phyloP scores from a whole-genome alignment of 2,113 vertebrate species.

The Apodemus speciosus region DNA sequence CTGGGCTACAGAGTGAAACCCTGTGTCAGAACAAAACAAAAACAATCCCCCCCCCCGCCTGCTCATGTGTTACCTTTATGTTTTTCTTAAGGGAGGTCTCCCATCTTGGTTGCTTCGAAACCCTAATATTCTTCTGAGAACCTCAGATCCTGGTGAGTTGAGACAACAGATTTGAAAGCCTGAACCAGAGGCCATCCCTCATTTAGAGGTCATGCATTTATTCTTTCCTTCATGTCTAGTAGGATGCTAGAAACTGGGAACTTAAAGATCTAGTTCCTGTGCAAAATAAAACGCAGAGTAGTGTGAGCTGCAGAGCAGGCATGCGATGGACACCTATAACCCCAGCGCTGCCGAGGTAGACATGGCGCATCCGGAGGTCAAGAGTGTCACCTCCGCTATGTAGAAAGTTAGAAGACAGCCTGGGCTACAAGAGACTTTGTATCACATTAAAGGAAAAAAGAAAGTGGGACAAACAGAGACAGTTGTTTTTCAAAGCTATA shows the following conservation, averaged over 20 bases:
- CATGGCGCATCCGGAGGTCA: not conserved
- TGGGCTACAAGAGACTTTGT: not conserved
- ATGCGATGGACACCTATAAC: not conserved
- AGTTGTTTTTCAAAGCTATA: not conserved
- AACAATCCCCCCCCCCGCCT: not conserved
- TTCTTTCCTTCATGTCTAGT: not conserved
- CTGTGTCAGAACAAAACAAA: not conserved
- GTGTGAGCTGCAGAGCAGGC: not conserved
- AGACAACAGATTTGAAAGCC: slow-evolving; percentile 32
- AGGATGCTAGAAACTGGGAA: slow-evolving; percentile 31
- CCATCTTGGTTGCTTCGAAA: slow-evolving; percentile 95
- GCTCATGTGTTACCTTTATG: slow-evolving; percentile 29
- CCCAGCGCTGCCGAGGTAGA: not conserved
- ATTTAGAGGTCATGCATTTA: slow-evolving; percentile 13
- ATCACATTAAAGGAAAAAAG: no score
- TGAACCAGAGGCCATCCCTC: not conserved
- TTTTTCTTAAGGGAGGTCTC: slow-evolving; percentile 91
- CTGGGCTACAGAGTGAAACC: not conserved
- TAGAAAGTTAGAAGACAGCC: not conserved
- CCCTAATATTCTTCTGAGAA: slow-evolving; percentile 90
- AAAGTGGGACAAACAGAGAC: not conserved
- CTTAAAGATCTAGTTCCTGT: not conserved
- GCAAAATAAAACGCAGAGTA: not conserved
- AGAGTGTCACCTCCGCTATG: no score
- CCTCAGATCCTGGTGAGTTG: slow-evolving; percentile 90